Evolutionary conservation across 2,113 vertebrate genomes (phyloP).

Genomic region (Podarcis raffonei): DNA sequence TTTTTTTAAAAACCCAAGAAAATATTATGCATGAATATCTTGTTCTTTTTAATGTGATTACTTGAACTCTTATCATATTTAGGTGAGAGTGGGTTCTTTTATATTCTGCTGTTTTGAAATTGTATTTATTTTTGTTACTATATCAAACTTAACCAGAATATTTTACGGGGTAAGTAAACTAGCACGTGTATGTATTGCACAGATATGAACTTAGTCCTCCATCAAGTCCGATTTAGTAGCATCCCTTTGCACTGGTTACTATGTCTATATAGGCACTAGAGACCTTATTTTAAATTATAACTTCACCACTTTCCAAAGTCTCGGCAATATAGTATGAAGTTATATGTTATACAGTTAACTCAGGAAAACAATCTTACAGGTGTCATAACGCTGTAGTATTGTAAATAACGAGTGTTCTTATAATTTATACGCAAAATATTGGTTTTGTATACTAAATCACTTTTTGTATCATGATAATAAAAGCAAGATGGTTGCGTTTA

Average conservation of each 20-base stretch:
- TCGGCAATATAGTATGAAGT: conserved; percentile 74
- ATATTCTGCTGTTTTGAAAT: conserved; percentile 72
- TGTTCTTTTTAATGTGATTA: conserved; percentile 64
- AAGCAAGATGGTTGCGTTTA: conserved; percentile 9
- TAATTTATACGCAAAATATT: conserved; percentile 35
- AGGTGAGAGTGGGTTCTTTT: conserved; percentile 50
- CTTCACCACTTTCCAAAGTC: conserved; percentile 70
- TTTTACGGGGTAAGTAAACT: conserved; percentile 54
- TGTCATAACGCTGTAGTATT: conserved; percentile 54
- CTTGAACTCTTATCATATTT: conserved; percentile 57
- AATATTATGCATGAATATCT: conserved; percentile 65
- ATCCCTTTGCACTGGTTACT: conserved; percentile 47
- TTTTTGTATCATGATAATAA: conserved; percentile 26
- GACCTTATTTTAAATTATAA: conserved; percentile 46
- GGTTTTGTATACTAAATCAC: conserved; percentile 15
- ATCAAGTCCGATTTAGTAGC: conserved; percentile 12
- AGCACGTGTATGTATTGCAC: conserved; percentile 37
- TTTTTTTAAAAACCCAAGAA: conserved; percentile 60
- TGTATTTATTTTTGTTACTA: conserved; percentile 76
- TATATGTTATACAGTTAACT: conserved; percentile 73
- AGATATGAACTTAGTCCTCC: conserved; percentile 44
- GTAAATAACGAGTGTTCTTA: conserved; percentile 54
- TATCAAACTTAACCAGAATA: conserved; percentile 49
- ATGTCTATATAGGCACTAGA: conserved; percentile 39
- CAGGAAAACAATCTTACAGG: conserved; percentile 70